phyloP scores from a whole-genome alignment of 2,888 invertebrate genomes.

The Hirtodrosophila duncani region DNA sequence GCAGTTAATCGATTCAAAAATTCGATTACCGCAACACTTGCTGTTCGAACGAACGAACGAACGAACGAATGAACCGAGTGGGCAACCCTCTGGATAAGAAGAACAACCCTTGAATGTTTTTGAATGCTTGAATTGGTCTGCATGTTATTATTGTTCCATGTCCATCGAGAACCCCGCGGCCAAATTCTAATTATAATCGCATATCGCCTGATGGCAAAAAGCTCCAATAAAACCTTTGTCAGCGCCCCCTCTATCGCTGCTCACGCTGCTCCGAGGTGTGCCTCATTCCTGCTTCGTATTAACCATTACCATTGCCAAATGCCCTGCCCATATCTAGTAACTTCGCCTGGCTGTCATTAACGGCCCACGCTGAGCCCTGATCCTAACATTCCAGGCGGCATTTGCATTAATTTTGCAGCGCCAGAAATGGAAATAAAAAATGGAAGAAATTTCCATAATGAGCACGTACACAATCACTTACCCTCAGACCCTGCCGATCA shows the following conservation, averaged over 20 bases:
- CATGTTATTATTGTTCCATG: conserved; percentile 22
- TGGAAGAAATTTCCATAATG: conserved; percentile 68
- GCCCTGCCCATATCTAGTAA: no score
- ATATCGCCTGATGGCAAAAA: conserved; percentile 61
- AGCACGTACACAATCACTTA: conserved; percentile 72
- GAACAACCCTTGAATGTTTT: conserved; percentile 53
- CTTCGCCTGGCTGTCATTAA: conserved; percentile 48
- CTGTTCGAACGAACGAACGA: conserved; percentile 22
- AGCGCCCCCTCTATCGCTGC: conserved; percentile 35
- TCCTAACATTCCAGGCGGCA: conserved; percentile 29
- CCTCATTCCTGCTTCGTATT: background rate
- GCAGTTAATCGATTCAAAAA: conserved; percentile 61
- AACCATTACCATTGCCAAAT: no score
- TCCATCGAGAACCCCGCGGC: conserved; percentile 44
- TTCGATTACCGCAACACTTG: conserved; percentile 63
- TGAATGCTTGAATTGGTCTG: conserved; percentile 28
- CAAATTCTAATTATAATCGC: conserved; percentile 72
- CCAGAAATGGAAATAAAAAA: conserved; percentile 18
- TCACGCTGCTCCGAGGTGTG: conserved; percentile 20
- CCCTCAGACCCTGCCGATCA: conserved; percentile 52
- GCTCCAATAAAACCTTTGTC: conserved; percentile 69
- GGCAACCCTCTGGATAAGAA: conserved; percentile 50
- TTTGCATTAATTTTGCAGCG: conserved; percentile 67
- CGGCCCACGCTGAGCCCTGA: conserved; percentile 40
- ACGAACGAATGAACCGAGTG: conserved; percentile 26